Evolutionary conservation across 1,140 invertebrate species (phyloP), one percentile per base, ranked within the genome.

Genomic region (Drosophila rufa): DNA sequence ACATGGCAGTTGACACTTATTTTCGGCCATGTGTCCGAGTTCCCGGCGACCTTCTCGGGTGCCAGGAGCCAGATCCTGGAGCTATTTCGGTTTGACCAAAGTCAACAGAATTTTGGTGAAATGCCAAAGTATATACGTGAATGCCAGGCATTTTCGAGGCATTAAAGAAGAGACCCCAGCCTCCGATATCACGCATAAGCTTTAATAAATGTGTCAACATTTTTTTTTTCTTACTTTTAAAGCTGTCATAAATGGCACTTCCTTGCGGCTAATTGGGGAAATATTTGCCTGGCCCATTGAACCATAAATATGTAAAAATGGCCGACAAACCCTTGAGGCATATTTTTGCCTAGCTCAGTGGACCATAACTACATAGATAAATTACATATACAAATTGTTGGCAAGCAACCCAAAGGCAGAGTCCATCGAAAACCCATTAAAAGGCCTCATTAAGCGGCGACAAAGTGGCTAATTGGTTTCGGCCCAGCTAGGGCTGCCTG

Each of bases 1-100:
- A 68, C 62, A 69, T 77, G 56, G 42, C 62, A 60, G 64, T 77
- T 77, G 74, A 69, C 75, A 78, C 74, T 65, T 77, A 77, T 77
- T 77, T 77, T 60, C 15, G 64, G 75, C 30, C 75, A 38, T 68
- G 50, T 77, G 43, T 36, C 75, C 48, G 11, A 58, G 12, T 59
- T 77, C 56, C 55, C 42, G 45, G n/a, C 55, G 71, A 58, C 73
- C 56, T 66, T 75, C 46, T 75, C 46, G 19, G 40, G 7, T 8
- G 47, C 25, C 38, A 17, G 25, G 9, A 40, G 27, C n/a, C 33
- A 65, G 40, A 40, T 65, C 69, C 60, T 22, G 51, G 43, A 46
- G 73, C 73, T 76, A 76, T 77, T 77, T 77, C 47, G 22, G 68
- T 68, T 60, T 36, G 61, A 11, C 61, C 67, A 68, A 68, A 56